phyloP scores from a whole-genome alignment of 2,113 vertebrate genomes.

The chimpanzee (Pan troglodytes) region DNA sequence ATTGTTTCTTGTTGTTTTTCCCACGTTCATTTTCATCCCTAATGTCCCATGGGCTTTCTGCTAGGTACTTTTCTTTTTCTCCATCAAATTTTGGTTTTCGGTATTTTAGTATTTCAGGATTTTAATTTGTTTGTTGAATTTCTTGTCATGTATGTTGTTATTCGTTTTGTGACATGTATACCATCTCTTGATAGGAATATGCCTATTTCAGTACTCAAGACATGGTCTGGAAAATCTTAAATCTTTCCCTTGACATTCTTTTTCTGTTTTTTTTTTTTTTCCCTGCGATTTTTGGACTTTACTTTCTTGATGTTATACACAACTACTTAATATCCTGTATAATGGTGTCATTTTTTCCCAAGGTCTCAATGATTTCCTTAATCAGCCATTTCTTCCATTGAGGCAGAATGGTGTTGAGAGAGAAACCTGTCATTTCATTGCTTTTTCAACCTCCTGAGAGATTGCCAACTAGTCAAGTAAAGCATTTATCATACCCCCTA shows the following conservation, averaged over 20 bases:
- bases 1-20: neutral
- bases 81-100: neutral
- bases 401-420: neutral
- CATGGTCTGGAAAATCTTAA: neutral
- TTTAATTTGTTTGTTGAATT: neutral
- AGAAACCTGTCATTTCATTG: neutral
- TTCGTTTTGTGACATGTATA: neutral
- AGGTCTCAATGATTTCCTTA: neutral
- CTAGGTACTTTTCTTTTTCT: neutral
- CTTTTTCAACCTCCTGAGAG: neutral
- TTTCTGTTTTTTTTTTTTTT: neutral
- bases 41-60: neutral
- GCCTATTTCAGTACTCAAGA: neutral
- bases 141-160: neutral
- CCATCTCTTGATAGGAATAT: neutral
- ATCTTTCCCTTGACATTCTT: neutral
- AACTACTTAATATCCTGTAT: neutral
- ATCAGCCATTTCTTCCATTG: neutral
- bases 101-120: neutral
- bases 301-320: neutral
- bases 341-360: slow-evolving; percentile 5
- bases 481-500: neutral
- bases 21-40: neutral
- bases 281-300: neutral
- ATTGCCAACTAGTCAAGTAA: neutral